Percentiles rank a stretch among this genome's conserved stretches.
Evolutionary conservation across 2,888 invertebrate species (phyloP).

Genomic region (Elegia similella): DNA sequence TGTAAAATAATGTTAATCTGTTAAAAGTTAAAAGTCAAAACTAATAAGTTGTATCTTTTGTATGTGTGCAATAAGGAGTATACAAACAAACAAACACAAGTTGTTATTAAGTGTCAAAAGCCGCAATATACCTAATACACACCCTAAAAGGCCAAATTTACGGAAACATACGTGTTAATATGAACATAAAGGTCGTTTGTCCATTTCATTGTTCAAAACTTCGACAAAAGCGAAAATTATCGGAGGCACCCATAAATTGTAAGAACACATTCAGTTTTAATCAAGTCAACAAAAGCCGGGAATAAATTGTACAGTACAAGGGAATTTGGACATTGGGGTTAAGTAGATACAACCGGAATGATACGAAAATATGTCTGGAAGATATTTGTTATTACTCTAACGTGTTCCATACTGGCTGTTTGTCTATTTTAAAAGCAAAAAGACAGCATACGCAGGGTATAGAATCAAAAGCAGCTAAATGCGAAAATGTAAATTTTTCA

Average conservation of each 20-base stretch:
- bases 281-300: slow-evolving; percentile 6
- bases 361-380: neutral
- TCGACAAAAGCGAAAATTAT: slow-evolving; percentile 8
- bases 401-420: too few species aligned
- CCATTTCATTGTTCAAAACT: slow-evolving; percentile 12
- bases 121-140: neutral
- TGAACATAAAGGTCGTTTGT: neutral
- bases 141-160: neutral
- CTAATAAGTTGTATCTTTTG: too few species aligned
- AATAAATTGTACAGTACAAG: slow-evolving; percentile 7
- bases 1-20: too few species aligned
- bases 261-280: slow-evolving; percentile 9
- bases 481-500: too few species aligned
- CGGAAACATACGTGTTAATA: neutral
- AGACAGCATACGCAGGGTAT: too few species aligned
- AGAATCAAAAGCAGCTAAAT: too few species aligned
- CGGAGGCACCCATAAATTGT: slow-evolving; percentile 7
- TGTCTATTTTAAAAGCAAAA: too few species aligned
- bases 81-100: too few species aligned
- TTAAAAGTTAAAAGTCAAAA: too few species aligned
- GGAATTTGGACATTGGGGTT: neutral
- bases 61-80: too few species aligned
- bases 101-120: too few species aligned
- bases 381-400: neutral
- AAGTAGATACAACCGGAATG: neutral